Percentiles rank a stretch among this genome's conserved stretches.
These are phyloP conservation scores for Hecatera dysodea DNA, from an alignment of 2,888 invertebrate species.

Conservation along the genomic window DNA sequence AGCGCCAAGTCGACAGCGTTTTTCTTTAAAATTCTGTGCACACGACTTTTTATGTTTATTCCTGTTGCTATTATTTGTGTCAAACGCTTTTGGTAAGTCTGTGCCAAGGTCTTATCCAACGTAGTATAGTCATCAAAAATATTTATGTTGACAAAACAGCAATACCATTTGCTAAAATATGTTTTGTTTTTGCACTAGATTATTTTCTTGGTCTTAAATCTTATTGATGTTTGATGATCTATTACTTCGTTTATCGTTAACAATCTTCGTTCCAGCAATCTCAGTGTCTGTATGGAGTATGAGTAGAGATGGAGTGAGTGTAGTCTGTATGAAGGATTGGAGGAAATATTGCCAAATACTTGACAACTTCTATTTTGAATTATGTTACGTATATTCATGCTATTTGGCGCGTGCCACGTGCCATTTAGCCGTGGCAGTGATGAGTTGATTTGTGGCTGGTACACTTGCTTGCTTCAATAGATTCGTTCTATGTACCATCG, in stretches of 20 bases:
- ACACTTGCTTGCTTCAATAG: constrained; percentile 13
- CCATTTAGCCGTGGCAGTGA: constrained; percentile 47
- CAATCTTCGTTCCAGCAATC: neutral
- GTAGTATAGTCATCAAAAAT: neutral
- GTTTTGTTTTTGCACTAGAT: neutral
- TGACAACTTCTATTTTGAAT: constrained; percentile 42
- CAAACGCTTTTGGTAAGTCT: constrained; percentile 1
- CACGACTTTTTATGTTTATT: neutral
- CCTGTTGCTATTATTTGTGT: neutral
- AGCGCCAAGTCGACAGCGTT: constrained; percentile 11
- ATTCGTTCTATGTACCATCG: constrained; percentile 12
- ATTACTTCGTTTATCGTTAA: neutral
- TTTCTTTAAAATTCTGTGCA: neutral
- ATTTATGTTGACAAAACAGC: neutral
- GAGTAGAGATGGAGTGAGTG: too few relatives aligned
- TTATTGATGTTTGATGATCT: neutral
- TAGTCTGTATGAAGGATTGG: neutral
- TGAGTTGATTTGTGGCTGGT: constrained; percentile 32
- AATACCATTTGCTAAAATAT: neutral
- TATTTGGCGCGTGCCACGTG: constrained; percentile 58
- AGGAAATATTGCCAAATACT: constrained; percentile 37
- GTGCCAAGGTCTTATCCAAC: too few relatives aligned
- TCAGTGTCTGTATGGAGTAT: neutral
- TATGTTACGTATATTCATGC: constrained; percentile 28
- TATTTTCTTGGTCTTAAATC: neutral